Evolutionary conservation across 2,113 vertebrate genomes (phyloP), one percentile per base, ranked within the genome.

Genomic region (Lipophrys pholis): DNA sequence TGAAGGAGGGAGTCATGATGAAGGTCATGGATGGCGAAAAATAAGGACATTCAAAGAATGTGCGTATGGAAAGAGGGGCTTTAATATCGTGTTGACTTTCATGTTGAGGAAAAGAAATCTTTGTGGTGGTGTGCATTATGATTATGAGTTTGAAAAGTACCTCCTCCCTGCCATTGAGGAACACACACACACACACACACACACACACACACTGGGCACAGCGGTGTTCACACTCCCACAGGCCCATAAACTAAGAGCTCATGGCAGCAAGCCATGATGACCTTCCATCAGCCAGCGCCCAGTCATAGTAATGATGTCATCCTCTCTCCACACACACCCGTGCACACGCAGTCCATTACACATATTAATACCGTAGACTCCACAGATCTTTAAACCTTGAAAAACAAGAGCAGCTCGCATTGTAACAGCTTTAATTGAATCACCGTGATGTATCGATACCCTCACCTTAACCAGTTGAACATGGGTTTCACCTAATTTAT

Each of bases 291-390:
- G 79, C 83, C 84, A 76, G 75, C 69, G 48, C 73, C 77, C 84
- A 80, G 69, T 65, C 69, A 63, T 78, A 67, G 82, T 86, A 76
- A 84, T 89, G 83, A 90, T 86, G 83, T 86, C 84, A 89, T 84
- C 60, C 16, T 65, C 48, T 62, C 45, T 36, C 35, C 65, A 35
- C 59, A 12, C 52, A 8, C 52, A 38, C 6, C 10, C 45, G 62
- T 21, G 40, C 51, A 41, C 66, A 64, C 60, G 46, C 41, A 45
- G 42, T 15, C 36, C 21, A 67, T 66, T 73, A 77, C 50, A 65
- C 70, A 54, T 58, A 70, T 68, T 73, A 69, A 30, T 51, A n/a
- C 48, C 49, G 39, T 4, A 46, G 36, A 51, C 46, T 59, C 45
- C 4, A 1, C 39, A 54, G 65, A 64, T 38, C 43, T 54, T 68